Conservation (phyloP, 2,797 vertebrate species). For the Amblyopsis hoosieri region DNA sequence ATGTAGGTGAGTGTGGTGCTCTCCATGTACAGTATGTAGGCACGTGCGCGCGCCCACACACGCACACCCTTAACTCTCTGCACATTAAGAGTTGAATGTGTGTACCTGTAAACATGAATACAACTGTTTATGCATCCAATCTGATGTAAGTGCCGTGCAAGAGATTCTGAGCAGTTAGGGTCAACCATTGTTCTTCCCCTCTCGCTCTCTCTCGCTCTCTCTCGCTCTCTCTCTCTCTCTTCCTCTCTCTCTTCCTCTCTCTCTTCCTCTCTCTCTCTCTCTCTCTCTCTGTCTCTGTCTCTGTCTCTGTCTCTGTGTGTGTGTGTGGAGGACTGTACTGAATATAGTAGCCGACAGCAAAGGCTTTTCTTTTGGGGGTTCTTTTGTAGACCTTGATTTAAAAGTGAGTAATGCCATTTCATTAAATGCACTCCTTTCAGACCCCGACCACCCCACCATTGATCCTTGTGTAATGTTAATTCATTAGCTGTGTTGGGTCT, state of each 20-base stretch:
- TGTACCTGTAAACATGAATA: not conserved
- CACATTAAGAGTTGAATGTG: not conserved
- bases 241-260: too few species aligned
- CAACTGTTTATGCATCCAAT: conserved; percentile 1
- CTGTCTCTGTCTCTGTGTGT: not conserved
- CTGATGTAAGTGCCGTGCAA: conserved; percentile 9
- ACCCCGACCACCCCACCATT: conserved; percentile 67
- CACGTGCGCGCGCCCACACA: conserved; percentile 13
- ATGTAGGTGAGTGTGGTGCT: conserved; percentile 68
- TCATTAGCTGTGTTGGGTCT: conserved; percentile 66
- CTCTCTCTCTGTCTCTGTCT: not conserved
- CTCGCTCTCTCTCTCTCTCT: too few species aligned
- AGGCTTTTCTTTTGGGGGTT: conserved; percentile 13
- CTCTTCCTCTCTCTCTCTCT: too few species aligned
- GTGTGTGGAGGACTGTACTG: conserved; percentile 1
- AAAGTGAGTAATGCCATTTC: conserved; percentile 76
- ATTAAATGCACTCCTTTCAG: conserved; percentile 69
- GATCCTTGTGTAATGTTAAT: conserved; percentile 75
- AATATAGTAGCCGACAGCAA: conserved; percentile 30
- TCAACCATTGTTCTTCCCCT: not conserved
- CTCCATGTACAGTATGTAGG: conserved; percentile 10
- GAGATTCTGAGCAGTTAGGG: not conserved
- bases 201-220: too few species aligned
- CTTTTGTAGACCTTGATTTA: conserved; percentile 74
- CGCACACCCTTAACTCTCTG: not conserved